Evolutionary conservation across 2,888 invertebrate species (phyloP), one percentile per base, ranked within the genome.

Genomic region (Panopea generosa): DNA sequence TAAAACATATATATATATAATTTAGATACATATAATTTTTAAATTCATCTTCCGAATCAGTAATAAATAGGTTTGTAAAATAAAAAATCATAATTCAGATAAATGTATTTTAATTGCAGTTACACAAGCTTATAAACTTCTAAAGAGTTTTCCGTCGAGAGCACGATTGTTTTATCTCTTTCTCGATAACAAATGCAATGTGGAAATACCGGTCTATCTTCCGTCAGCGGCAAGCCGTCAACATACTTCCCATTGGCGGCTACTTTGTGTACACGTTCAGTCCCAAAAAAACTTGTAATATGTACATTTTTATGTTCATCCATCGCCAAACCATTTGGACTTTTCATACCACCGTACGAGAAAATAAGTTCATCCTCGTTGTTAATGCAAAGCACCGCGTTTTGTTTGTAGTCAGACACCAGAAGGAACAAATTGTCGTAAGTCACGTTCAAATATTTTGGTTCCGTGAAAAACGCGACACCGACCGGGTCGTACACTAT

Each of bases 221-320:
- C 76, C 27, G 69, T 67, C 18, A 59, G 61, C 2, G 66, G 69
- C 2, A 80, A 43, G 22, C 80, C 76, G 27, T 80, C 80, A 18
- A 68, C 61, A 20, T 73, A 75, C 57, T 73, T 72, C 0, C 80
- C 80, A 47, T 66, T 73, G 38, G 73, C 65, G 11, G 69, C 75
- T 16, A 80, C 62, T 50, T 80, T 76, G 50, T 80, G 80, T n/a
- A 80, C 72, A 20, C 80, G 38, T 24, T 80, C 50, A 11, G 61
- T 49, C 1, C 80, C 80, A 43, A 68, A 76, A 45, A 80, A 80
- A 55, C 80, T 80, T 1, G 70, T 68, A 14, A 80, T 56, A 49
- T 80, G 80, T 18, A 80, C 45, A 53, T 73, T 73, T 47, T 80
- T 80, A 33, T 59, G 52, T 52, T 80, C 76, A 20, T 80, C 80